Base-by-base conservation (phyloP, 2,113 vertebrate genomes). In the Chunga burmeisteri region DNA sequence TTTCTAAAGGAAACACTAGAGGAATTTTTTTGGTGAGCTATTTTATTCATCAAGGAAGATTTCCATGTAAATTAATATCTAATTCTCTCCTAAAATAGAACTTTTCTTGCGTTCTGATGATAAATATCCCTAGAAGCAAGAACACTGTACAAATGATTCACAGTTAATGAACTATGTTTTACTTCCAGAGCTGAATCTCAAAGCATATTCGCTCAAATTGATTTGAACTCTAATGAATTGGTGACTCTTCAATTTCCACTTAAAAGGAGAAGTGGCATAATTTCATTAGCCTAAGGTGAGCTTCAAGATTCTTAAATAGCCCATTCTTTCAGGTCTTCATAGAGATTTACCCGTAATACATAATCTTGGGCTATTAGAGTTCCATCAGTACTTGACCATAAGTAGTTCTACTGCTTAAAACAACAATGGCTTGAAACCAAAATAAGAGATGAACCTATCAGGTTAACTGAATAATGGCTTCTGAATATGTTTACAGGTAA, bases 81-180 rank as follows among this genome's bases (percentile, higher is more conserved):
- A 96, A 94, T 87, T 66, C 38, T 93, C 92, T 89, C 79, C 79
- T 67, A 96, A 97, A 97, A 96, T 79, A 93, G 77, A 85, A 50
- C 32, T 92, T 95, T 68, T 91, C 91, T 96, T 96, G 79, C 81
- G 95, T 96, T 97, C 67, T 95, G 90, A 96, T 97, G 93, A 89
- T 95, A 98, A 97, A 75, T 90, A 97, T 81, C 44, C 84, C 80
- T 87, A 50, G 88, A 95, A 96, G 92, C 95, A 97, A 71, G 85
- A 97, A 97, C 65, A 68, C 36, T 86, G 80, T 86, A 92, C 59
- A 92, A 96, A 94, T 92, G 38, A 56, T 85, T 75, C 95, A 96
- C 87, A 91, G 90, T 95, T 97, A 97, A 97, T 97, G 93, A 96
- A 93, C 46, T 95, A 90, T 78, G 94, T 91, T 95, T 97, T 94